These are phyloP conservation scores for Andricus curvator DNA, from an alignment of 2,888 invertebrate genomes.

Conservation along the genomic window DNA sequence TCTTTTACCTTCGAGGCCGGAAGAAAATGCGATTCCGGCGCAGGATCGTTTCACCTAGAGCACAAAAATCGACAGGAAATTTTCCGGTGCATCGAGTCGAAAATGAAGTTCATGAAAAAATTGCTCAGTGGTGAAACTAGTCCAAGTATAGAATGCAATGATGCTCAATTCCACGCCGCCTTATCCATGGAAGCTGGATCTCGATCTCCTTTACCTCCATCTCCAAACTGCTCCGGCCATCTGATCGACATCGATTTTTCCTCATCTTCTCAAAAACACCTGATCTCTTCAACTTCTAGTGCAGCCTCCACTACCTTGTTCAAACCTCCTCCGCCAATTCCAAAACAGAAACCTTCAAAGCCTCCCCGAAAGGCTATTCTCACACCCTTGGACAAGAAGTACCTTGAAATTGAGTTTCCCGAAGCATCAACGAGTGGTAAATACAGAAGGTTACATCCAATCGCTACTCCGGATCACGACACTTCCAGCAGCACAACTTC, in stretches of 20 bases:
- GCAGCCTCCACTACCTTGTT: constrained; percentile 62
- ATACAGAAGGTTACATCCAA: constrained; percentile 80
- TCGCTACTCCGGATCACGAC: constrained; percentile 68
- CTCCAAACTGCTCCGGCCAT: constrained; percentile 80
- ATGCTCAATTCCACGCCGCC: constrained; percentile 87
- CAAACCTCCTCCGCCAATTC: constrained; percentile 78
- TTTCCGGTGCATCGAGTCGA: constrained; percentile 88
- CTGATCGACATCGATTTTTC: constrained; percentile 79
- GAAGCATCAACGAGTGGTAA: constrained; percentile 80
- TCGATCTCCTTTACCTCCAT: constrained; percentile 88
- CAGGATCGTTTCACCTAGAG: constrained; percentile 89
- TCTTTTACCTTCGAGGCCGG: constrained; percentile 94
- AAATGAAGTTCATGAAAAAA: constrained; percentile 94
- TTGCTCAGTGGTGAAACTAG: constrained; percentile 85
- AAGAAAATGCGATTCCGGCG: constrained; percentile 91
- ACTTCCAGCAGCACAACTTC: constrained; percentile 2
- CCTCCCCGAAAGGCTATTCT: constrained; percentile 82
- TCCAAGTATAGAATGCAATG: constrained; percentile 83
- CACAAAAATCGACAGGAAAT: constrained; percentile 91
- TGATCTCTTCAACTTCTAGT: constrained; percentile 61
- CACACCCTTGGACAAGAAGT: constrained; percentile 73
- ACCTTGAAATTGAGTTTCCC: constrained; percentile 76
- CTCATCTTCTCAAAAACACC: constrained; percentile 67
- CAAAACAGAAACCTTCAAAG: constrained; percentile 83
- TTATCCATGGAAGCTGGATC: constrained; percentile 90